Percentiles rank a stretch among this genome's conserved stretches.
Conservation (phyloP, 2,113 vertebrate species). For the Meleagris gallopavo region DNA sequence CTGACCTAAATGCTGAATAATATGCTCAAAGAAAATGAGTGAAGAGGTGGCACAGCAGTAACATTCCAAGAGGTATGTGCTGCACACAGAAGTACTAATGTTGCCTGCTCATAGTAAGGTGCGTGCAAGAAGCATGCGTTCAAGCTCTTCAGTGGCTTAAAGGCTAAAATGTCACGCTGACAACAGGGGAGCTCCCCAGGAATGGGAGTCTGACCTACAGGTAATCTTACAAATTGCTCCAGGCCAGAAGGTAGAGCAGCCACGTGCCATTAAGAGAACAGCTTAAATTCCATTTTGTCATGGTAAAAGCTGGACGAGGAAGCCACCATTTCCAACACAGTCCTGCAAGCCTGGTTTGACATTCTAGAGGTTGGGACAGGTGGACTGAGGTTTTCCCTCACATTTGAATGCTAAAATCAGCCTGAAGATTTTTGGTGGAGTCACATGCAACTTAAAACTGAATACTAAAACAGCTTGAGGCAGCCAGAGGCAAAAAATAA, state of each 20-base stretch:
- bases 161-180: background rate
- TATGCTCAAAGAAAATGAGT: background rate
- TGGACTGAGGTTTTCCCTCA: background rate
- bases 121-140: background rate
- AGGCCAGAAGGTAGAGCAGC: background rate
- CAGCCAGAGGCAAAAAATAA: background rate
- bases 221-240: background rate
- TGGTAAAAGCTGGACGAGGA: background rate
- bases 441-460: background rate
- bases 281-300: background rate
- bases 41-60: background rate
- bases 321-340: background rate
- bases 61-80: background rate
- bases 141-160: background rate
- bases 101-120: background rate
- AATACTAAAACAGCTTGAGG: background rate
- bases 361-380: background rate
- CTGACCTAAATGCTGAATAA: background rate
- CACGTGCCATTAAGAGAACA: fast-evolving
- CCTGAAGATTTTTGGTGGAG: slow-evolving; percentile 9
- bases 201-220: background rate
- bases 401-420: background rate
- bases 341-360: background rate
- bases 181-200: background rate
- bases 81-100: background rate